Percentiles rank a stretch among this genome's conserved stretches.
Conservation (phyloP, 2,797 vertebrate species). For the Gadopsis bispinosus region DNA sequence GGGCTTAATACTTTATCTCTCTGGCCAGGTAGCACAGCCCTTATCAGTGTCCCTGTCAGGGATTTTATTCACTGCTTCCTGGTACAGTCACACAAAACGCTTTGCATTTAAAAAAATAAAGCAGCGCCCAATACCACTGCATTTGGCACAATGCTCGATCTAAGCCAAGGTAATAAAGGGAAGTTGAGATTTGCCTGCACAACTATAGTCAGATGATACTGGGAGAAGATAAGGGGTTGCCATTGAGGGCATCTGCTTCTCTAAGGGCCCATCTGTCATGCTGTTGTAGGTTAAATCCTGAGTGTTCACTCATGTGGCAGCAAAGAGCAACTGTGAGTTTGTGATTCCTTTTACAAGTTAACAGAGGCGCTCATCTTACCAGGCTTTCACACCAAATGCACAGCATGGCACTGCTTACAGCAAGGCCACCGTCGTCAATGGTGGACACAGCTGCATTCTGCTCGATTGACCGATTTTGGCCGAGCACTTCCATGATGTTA, state of each 20-base stretch:
- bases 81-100: constrained; percentile 38
- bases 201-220: constrained; percentile 23
- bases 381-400: constrained; percentile 24
- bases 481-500: not conserved
- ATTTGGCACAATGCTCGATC: constrained; percentile 72
- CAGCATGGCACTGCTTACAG: not conserved
- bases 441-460: constrained; percentile 31
- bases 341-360: constrained; percentile 30
- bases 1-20: constrained; percentile 47
- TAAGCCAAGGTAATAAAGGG: constrained; percentile 19
- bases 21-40: constrained; percentile 36
- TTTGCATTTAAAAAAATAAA: constrained; percentile 76
- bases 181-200: constrained; percentile 56
- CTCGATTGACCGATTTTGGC: constrained; percentile 1
- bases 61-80: constrained; percentile 62
- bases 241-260: constrained; percentile 53
- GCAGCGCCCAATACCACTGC: not conserved
- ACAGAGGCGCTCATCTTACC: constrained; percentile 21
- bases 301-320: constrained; percentile 26
- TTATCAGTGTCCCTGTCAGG: constrained; percentile 62
- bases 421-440: constrained; percentile 2
- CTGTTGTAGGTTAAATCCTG: constrained; percentile 27
- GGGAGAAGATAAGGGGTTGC: constrained; percentile 40
- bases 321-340: constrained; percentile 1
- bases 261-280: constrained; percentile 26